Conservation (phyloP, 2,797 vertebrate genomes). For the Macropus fuliginosus region DNA sequence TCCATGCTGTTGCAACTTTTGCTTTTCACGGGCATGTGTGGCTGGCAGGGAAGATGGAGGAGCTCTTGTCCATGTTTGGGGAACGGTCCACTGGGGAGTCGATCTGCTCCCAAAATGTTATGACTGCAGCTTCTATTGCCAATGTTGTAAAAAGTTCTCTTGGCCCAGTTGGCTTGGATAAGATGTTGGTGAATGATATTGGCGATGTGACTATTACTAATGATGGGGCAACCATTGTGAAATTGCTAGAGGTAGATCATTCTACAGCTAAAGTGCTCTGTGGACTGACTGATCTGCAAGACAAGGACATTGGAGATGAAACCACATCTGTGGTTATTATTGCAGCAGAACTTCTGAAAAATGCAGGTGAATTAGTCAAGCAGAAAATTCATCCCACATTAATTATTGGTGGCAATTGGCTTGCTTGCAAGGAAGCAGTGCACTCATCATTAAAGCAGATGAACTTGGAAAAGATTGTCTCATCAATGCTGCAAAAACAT, state of each 20-base stretch:
- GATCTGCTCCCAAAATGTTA: constrained; percentile 96
- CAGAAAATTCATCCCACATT: constrained; percentile 99
- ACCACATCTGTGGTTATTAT: constrained; percentile 99
- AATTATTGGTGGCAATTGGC: constrained; percentile 96
- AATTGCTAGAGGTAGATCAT: constrained; percentile 97
- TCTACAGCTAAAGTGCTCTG: constrained; percentile 98
- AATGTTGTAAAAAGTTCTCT: constrained; percentile 99
- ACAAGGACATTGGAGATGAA: constrained; percentile 98
- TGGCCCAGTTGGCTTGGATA: constrained; percentile 96
- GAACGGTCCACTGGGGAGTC: constrained; percentile 93
- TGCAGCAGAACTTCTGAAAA: constrained; percentile 97
- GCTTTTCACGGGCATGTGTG: background rate
- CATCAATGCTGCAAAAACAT: constrained; percentile 96
- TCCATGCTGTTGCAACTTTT: accelerated
- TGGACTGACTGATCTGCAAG: constrained; percentile 97
- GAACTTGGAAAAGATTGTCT: constrained; percentile 96
- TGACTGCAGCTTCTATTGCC: constrained; percentile 96
- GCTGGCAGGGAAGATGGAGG: constrained; percentile 88
- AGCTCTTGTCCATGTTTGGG: constrained; percentile 94
- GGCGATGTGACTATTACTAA: constrained; percentile 98
- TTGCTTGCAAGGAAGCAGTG: constrained; percentile 99
- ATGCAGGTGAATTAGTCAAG: constrained; percentile 97
- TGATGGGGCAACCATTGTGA: constrained; percentile 97
- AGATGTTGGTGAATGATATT: constrained; percentile 99
- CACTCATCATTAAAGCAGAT: constrained; percentile 95